Evolutionary conservation across 2,113 vertebrate species (phyloP), one percentile per base, ranked within the genome.

Genomic region (Otolemur garnettii): DNA sequence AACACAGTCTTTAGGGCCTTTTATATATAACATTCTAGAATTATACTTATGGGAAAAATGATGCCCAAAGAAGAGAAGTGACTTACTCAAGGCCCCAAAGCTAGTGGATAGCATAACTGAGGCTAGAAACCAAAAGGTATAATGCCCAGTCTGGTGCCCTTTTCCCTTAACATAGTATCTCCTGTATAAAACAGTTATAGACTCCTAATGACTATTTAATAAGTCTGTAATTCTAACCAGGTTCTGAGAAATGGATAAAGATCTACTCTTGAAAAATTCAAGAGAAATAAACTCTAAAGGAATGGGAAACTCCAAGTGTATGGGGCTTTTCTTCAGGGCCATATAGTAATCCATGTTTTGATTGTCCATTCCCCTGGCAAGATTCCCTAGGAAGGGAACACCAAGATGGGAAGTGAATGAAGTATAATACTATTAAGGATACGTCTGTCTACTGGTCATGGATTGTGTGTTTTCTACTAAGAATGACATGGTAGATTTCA

Each of bases 1-100:
- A 97, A 96, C 79, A 95, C 71, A 85, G 69, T 66, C 68, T 91
- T 93, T 95, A 96, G 93, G 85, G 28, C 5, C 19, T 69, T 94
- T 68, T 64, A 85, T 60, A 85, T 75, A 30, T 42, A 90, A 87
- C 11, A 79, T 60, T 94, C 57, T 90, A 77, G 53, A 92, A 96
- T 84, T 87, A 85, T 75, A 93, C 15, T 94, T 94, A 93, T 1
- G 21, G 57, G 21, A 55, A 92, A 87, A 84, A 17, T 87, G 35
- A 85, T 85, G 19, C 71, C 11, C 74, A 91, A 91, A 95, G n/a
- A 83, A 42, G 7, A 85, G 35, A 86, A 77, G 19, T 62, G 18
- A 87, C 24, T 95, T 96, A 12, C 9, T 21, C 66, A 91, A 77
- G 80, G 21, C 7, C 60, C 35, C 57, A 72, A 95, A 97, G 55